These are phyloP conservation scores for Nematostella vectensis DNA, from an alignment of 92 coral and sea anemone genomes.

Conservation along the genomic window DNA sequence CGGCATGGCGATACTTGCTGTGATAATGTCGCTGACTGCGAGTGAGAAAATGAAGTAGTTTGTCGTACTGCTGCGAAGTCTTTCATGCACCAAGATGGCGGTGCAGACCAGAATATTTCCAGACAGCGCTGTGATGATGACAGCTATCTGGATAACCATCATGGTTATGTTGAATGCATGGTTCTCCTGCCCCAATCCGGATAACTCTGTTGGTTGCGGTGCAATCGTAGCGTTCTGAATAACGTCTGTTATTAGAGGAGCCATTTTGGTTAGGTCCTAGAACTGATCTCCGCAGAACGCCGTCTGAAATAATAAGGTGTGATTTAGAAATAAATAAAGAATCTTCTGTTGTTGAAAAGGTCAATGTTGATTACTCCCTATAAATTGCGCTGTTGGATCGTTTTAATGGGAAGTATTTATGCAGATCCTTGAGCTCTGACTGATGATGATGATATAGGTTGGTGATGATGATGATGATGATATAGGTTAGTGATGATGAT, in stretches of 20 bases:
- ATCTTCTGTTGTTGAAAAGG: too few species aligned
- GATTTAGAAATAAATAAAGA: too few species aligned
- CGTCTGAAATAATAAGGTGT: background rate
- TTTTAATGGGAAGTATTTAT: too few species aligned
- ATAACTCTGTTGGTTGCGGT: background rate
- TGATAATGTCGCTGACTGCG: conserved; percentile 66
- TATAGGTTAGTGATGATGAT: too few species aligned
- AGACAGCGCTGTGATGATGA: conserved; percentile 39
- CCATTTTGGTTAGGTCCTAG: conserved; percentile 1
- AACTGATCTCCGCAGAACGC: background rate
- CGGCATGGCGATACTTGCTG: conserved; percentile 70
- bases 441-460: too few species aligned
- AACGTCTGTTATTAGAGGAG: background rate
- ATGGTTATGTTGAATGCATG: conserved; percentile 10
- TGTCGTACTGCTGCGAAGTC: conserved; percentile 49
- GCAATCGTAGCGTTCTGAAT: background rate
- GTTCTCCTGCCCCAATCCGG: background rate
- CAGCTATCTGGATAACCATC: conserved; percentile 34
- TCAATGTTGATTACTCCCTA: too few species aligned
- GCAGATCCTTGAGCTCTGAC: too few species aligned
- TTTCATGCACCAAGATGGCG: conserved; percentile 50
- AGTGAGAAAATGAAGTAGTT: conserved; percentile 76
- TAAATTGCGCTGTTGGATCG: too few species aligned
- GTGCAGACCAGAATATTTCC: conserved; percentile 71
- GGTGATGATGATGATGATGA: too few species aligned